Evolutionary conservation across 2,113 vertebrate genomes (phyloP).

Genomic region (Coturnix japonica): DNA sequence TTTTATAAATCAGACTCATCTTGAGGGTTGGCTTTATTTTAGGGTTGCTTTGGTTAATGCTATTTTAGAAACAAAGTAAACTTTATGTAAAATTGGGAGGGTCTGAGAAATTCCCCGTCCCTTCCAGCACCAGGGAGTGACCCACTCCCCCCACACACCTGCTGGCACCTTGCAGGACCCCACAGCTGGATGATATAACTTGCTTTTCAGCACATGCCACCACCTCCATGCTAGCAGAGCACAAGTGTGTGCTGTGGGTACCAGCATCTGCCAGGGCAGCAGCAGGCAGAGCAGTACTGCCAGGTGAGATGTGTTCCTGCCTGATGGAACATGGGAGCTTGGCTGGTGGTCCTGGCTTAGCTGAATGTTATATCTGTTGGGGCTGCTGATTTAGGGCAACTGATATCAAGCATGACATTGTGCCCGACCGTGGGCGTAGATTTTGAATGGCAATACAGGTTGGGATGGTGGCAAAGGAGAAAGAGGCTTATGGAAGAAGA

Average conservation of each 20-base stretch:
- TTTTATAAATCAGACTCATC: background rate
- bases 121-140: background rate
- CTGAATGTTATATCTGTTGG: rapidly evolving
- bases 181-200: background rate
- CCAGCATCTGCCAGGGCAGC: rapidly evolving
- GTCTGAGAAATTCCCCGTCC: background rate
- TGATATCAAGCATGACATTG: background rate
- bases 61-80: background rate
- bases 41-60: background rate
- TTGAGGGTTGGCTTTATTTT: background rate
- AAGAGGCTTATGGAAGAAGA: background rate
- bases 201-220: background rate
- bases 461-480: background rate
- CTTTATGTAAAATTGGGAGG: background rate
- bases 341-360: background rate
- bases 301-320: no score
- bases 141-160: background rate
- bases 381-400: rapidly evolving
- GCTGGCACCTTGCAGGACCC: background rate
- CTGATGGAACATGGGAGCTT: rapidly evolving
- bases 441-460: rapidly evolving
- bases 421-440: rapidly evolving
- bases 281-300: rapidly evolving
- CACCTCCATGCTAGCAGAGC: rapidly evolving
- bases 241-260: rapidly evolving